A percentile compares a stretch with the other conserved stretches of the same genome.
phyloP scores from a whole-genome alignment of 1,140 invertebrate genomes.

The Pygmarrhopalites habei region DNA sequence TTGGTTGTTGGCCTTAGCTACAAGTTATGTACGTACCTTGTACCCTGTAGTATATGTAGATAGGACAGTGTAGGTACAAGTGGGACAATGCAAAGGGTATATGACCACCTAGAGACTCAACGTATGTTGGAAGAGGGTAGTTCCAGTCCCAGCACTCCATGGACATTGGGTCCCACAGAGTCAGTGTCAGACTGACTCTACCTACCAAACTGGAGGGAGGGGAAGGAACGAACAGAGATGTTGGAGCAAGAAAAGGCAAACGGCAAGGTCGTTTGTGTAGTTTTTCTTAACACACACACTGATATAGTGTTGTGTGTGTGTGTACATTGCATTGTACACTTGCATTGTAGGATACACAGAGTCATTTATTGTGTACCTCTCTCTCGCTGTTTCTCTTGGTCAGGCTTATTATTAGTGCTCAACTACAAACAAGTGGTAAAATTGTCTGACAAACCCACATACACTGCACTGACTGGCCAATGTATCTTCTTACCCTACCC shows the following conservation, averaged over 20 bases:
- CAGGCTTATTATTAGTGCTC: background rate
- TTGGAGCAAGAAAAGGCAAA: background rate
- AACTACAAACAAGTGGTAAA: background rate
- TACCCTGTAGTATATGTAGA: background rate
- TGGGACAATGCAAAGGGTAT: background rate
- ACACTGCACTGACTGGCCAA: no score
- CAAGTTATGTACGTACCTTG: background rate
- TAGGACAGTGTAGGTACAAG: background rate
- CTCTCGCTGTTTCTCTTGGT: background rate
- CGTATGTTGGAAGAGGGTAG: no score
- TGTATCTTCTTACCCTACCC: no score
- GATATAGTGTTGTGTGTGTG: background rate
- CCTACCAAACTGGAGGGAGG: no score
- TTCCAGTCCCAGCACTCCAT: no score
- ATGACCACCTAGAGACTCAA: background rate
- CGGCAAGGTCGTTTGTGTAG: background rate
- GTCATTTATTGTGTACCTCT: background rate
- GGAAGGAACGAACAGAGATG: no score
- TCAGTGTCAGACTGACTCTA: no score
- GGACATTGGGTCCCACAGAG: no score
- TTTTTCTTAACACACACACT: background rate
- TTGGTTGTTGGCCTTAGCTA: background rate
- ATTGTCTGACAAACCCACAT: background rate
- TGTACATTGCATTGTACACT: background rate
- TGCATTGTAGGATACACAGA: background rate